A percentile compares a stretch with the other conserved stretches of the same genome.
Conservation (phyloP, 2,797 vertebrate species). For the Enteromius thamalakanensis region DNA sequence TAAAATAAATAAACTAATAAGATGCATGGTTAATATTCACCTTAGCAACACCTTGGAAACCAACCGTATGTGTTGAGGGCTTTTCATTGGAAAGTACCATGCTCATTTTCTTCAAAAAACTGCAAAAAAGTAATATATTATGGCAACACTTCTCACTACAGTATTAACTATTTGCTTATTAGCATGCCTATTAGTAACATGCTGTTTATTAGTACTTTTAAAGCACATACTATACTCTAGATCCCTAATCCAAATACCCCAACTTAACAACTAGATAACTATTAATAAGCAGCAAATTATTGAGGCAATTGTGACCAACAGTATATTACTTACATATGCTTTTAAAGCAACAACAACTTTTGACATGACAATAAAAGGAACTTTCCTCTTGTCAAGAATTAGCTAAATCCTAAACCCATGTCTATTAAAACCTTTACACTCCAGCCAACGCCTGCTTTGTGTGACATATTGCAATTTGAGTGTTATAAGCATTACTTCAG, state of each 20-base stretch:
- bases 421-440: slow-evolving; percentile 26
- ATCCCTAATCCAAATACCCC: not conserved
- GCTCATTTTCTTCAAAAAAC: not conserved
- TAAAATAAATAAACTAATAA: not conserved
- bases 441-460: slow-evolving; percentile 10
- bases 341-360: not conserved
- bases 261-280: not conserved
- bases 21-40: too few relatives aligned
- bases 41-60: not conserved
- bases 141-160: not conserved
- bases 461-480: slow-evolving; percentile 14
- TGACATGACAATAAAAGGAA: not conserved
- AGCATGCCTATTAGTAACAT: not conserved
- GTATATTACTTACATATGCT: not conserved
- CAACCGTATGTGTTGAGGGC: not conserved
- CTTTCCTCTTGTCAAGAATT: slow-evolving; percentile 15
- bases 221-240: not conserved
- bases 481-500: slow-evolving; percentile 9
- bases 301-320: not conserved
- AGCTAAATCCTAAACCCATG: not conserved
- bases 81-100: not conserved
- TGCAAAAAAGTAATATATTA: not conserved
- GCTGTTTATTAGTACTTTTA: not conserved
- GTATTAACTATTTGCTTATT: too few relatives aligned
- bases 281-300: not conserved